A percentile compares a stretch with the other conserved stretches of the same genome.
Conservation (phyloP, 1,140 invertebrate genomes). For the Hycleus cichorii region DNA sequence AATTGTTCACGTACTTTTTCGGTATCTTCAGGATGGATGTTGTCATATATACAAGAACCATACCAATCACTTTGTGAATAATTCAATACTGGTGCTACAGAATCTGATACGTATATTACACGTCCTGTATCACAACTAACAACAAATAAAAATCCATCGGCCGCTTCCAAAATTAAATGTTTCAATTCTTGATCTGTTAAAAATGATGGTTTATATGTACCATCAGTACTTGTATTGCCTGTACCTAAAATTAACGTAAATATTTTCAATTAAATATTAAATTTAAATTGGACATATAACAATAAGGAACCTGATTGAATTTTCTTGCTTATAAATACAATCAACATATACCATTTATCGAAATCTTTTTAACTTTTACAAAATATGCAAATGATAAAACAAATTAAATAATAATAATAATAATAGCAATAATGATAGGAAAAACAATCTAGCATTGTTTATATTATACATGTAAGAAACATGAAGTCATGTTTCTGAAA, state of each 20-base stretch:
- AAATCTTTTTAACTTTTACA: too few relatives aligned
- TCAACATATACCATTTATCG: too few relatives aligned
- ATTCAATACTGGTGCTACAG: constrained; percentile 94
- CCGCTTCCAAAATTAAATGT: constrained; percentile 96
- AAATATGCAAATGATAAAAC: constrained; percentile 5
- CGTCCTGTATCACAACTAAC: constrained; percentile 95
- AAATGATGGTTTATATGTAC: constrained; percentile 96
- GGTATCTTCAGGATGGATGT: constrained; percentile 96
- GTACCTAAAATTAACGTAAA: constrained; percentile 56
- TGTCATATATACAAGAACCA: constrained; percentile 88
- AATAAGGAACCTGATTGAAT: too few relatives aligned
- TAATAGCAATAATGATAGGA: neutral
- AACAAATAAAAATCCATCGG: constrained; percentile 98
- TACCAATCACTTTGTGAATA: constrained; percentile 96
- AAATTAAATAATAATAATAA: neutral
- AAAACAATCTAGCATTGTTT: constrained; percentile 14
- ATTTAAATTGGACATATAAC: too few relatives aligned
- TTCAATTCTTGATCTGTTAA: constrained; percentile 98
- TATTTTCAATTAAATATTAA: too few relatives aligned
- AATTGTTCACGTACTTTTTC: constrained; percentile 98
- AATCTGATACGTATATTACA: constrained; percentile 98
- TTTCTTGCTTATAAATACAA: too few relatives aligned
- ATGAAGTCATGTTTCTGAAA: constrained; percentile 21
- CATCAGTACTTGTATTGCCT: constrained; percentile 88
- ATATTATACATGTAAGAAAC: constrained; percentile 7